Evolutionary conservation across 2,888 invertebrate species (phyloP).

Genomic region (Latrodectus elegans): DNA sequence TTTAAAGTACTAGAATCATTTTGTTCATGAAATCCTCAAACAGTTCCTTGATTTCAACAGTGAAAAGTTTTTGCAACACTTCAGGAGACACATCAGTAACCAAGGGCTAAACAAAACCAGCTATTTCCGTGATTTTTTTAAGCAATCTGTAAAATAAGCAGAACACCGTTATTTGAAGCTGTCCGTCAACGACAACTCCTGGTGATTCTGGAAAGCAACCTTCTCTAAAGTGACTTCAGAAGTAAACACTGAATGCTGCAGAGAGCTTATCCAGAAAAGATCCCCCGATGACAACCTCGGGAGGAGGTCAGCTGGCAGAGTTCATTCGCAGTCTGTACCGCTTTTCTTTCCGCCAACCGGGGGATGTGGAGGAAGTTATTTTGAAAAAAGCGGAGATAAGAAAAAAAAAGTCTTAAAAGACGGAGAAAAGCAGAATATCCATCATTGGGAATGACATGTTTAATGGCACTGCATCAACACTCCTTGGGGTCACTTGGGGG

Average conservation of each 20-base stretch:
- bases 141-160: neutral
- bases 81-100: constrained; percentile 1
- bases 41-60: neutral
- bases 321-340: constrained; percentile 17
- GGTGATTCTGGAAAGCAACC: neutral
- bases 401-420: neutral
- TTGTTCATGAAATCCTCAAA: neutral
- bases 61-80: neutral
- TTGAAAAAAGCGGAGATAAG: neutral
- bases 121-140: neutral
- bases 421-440: neutral
- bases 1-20: neutral
- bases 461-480: constrained; percentile 18
- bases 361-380: neutral
- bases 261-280: constrained; percentile 48
- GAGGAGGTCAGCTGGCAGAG: constrained; percentile 34
- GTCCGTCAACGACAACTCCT: constrained; percentile 37
- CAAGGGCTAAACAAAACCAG: neutral
- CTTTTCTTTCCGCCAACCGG: neutral
- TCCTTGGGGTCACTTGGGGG: constrained; percentile 13
- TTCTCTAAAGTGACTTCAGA: constrained; percentile 1
- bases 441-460: constrained; percentile 20
- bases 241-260: constrained; percentile 26
- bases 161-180: constrained; percentile 20
- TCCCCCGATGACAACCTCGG: constrained; percentile 29